Conservation (phyloP, 2,113 vertebrate species). For the Cottus gobio region DNA sequence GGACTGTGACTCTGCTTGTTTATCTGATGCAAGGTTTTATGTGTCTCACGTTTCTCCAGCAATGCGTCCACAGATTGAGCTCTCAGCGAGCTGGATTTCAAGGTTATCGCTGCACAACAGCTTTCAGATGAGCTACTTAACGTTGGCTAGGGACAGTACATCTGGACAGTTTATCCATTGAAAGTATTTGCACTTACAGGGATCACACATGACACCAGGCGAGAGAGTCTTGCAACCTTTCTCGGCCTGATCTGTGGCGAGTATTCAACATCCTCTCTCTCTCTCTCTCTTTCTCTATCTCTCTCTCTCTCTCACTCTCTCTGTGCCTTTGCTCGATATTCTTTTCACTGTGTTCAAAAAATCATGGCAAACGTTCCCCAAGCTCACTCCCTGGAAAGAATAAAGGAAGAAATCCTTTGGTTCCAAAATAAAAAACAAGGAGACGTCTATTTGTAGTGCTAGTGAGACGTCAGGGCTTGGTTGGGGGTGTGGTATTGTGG, state of each 20-base stretch:
- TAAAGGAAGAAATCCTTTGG: constrained; percentile 20
- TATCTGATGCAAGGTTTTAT: constrained; percentile 63
- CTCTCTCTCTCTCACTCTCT: not conserved
- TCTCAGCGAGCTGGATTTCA: constrained; percentile 60
- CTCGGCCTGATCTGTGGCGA: constrained; percentile 25
- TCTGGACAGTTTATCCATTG: constrained; percentile 49
- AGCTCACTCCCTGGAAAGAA: constrained; percentile 4
- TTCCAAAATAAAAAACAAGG: constrained; percentile 9
- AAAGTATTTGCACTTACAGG: constrained; percentile 31
- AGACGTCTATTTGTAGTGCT: constrained; percentile 26
- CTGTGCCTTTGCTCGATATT: constrained; percentile 10
- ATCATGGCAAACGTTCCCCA: constrained; percentile 13
- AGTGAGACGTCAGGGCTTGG: constrained; percentile 29
- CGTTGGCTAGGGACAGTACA: constrained; percentile 36
- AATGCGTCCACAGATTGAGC: constrained; percentile 38
- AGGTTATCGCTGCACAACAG: constrained; percentile 73
- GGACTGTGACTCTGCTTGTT: constrained; percentile 44
- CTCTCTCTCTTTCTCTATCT: not conserved
- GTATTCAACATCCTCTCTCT: constrained; percentile 11
- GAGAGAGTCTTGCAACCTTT: constrained; percentile 13
- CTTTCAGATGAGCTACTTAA: constrained; percentile 60
- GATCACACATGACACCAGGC: constrained; percentile 41
- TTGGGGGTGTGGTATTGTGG: constrained; percentile 23
- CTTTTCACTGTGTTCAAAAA: constrained; percentile 1
- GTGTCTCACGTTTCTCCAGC: constrained; percentile 51